These are phyloP conservation scores for Petaurus breviceps DNA, from an alignment of 2,113 vertebrate species.

Conservation along the genomic window DNA sequence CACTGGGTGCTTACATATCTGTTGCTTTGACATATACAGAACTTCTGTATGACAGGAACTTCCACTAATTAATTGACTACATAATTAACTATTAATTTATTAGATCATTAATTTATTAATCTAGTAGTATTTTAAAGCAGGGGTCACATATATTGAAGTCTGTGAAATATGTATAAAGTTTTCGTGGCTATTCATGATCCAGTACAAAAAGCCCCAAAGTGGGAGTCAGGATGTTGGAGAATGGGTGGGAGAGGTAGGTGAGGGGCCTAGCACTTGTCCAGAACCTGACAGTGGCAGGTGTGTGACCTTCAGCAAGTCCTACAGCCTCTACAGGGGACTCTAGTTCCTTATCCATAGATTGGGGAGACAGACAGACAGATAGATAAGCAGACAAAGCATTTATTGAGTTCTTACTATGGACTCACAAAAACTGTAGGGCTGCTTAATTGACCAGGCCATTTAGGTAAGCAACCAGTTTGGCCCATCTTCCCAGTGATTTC, in stretches of 20 bases:
- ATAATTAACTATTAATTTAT: no score
- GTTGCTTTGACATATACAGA: slow-evolving; percentile 25
- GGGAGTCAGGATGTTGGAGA: slow-evolving; percentile 34
- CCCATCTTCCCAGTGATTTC: background rate
- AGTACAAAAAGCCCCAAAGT: slow-evolving; percentile 20
- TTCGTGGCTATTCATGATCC: slow-evolving; percentile 60
- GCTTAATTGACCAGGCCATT: background rate
- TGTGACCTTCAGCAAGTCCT: slow-evolving; percentile 46
- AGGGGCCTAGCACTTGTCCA: no score
- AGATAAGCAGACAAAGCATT: no score
- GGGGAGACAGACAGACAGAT: slow-evolving; percentile 20
- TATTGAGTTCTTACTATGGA: no score
- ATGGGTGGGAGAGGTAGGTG: background rate
- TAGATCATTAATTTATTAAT: slow-evolving; percentile 29
- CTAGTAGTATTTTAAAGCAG: slow-evolving; percentile 37
- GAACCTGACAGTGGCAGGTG: no score
- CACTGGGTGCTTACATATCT: slow-evolving; percentile 14
- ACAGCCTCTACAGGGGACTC: slow-evolving; percentile 40
- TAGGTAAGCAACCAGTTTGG: background rate
- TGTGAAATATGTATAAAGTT: background rate
- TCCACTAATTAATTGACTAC: background rate
- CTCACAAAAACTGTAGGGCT: background rate
- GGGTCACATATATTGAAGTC: slow-evolving; percentile 30
- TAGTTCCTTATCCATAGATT: slow-evolving; percentile 43
- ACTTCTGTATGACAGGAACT: slow-evolving; percentile 31